phyloP scores from a whole-genome alignment of 1,140 invertebrate genomes.

The Tribolium madens region DNA sequence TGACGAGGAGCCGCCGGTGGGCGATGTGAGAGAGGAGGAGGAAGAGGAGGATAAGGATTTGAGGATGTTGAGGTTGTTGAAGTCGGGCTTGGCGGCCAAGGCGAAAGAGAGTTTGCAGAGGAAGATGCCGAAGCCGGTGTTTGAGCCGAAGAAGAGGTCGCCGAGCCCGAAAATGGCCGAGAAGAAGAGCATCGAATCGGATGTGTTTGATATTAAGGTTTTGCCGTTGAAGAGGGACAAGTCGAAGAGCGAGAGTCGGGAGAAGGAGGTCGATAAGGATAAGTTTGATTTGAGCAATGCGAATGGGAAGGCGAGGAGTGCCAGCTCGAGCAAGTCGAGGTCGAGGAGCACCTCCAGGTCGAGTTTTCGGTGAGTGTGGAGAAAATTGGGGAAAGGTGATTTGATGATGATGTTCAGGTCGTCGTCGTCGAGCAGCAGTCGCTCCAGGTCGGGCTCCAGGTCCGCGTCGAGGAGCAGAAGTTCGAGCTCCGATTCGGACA shows the following conservation, averaged over 20 bases:
- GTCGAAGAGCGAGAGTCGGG: not conserved
- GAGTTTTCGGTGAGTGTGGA: slow-evolving; percentile 58
- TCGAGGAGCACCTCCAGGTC: slow-evolving; percentile 56
- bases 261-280: slow-evolving; percentile 53
- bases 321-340: slow-evolving; percentile 48
- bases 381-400: not conserved
- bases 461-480: slow-evolving; percentile 67
- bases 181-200: slow-evolving; percentile 54
- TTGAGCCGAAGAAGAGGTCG: slow-evolving; percentile 39
- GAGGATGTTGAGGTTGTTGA: slow-evolving; percentile 73
- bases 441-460: slow-evolving; percentile 61
- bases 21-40: slow-evolving; percentile 67
- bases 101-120: slow-evolving; percentile 70
- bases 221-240: slow-evolving; percentile 57
- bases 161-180: slow-evolving; percentile 52
- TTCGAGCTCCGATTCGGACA: slow-evolving; percentile 69
- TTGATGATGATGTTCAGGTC: slow-evolving; percentile 57
- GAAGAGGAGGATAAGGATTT: slow-evolving; percentile 70
- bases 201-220: slow-evolving; percentile 62
- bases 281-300: slow-evolving; percentile 52
- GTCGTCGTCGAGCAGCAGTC: slow-evolving; percentile 65
- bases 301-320: slow-evolving; percentile 17
- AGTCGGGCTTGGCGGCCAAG: slow-evolving; percentile 74
- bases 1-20: slow-evolving; percentile 72
- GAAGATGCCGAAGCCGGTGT: slow-evolving; percentile 64